phyloP scores from a whole-genome alignment of 1,140 invertebrate genomes.

The Rhagoletis zephyria region DNA sequence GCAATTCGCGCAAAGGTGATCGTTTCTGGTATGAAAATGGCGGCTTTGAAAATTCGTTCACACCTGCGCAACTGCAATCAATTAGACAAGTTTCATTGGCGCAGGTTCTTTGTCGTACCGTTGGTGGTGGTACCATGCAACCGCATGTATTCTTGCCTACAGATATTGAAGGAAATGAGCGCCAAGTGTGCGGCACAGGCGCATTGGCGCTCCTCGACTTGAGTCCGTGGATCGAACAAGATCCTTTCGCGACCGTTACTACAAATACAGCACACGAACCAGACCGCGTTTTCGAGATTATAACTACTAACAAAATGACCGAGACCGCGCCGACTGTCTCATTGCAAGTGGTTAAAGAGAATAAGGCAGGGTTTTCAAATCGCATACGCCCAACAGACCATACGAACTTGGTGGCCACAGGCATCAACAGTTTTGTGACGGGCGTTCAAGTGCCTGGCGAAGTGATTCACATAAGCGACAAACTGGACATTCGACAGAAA shows the following conservation, averaged over 20 bases:
- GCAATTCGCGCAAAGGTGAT: constrained; percentile 89
- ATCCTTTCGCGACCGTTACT: constrained; percentile 63
- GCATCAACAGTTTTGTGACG: background rate
- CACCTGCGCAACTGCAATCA: constrained; percentile 87
- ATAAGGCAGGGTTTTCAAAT: constrained; percentile 67
- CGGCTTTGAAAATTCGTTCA: constrained; percentile 83
- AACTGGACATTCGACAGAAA: constrained; percentile 66
- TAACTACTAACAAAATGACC: constrained; percentile 42
- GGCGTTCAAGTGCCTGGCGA: constrained; percentile 52
- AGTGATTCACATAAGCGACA: constrained; percentile 65
- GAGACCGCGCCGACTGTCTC: constrained; percentile 10
- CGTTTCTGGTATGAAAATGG: constrained; percentile 94
- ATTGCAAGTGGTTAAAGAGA: constrained; percentile 62
- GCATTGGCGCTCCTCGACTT: constrained; percentile 66
- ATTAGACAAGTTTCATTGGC: constrained; percentile 86
- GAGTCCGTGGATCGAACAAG: constrained; percentile 70
- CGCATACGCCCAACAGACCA: constrained; percentile 58
- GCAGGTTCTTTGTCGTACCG: constrained; percentile 83
- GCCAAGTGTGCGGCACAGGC: constrained; percentile 65
- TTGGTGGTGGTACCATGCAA: constrained; percentile 70
- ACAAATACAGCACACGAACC: constrained; percentile 51
- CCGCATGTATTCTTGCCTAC: constrained; percentile 70
- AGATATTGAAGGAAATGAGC: constrained; percentile 67
- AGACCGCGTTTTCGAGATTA: constrained; percentile 54
- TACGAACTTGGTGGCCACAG: background rate